Conservation (phyloP, 2,113 vertebrate species). For the Gnathonemus echidnorhynchus region DNA sequence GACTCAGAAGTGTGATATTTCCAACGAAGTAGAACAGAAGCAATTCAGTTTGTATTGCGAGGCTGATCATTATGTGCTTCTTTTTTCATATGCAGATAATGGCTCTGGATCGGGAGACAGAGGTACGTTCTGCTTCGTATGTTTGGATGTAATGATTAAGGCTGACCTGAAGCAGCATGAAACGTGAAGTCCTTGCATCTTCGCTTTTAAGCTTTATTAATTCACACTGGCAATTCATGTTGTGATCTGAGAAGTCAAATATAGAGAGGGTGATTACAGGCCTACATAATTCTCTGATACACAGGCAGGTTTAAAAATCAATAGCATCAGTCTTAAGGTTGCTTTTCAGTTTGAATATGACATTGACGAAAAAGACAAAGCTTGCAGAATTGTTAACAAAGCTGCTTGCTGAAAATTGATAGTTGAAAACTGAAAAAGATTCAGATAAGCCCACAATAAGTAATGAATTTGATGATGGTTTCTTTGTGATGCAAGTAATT, state of each 20-base stretch:
- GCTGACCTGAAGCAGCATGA: neutral
- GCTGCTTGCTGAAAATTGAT: neutral
- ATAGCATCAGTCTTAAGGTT: neutral
- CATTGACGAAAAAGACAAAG: neutral
- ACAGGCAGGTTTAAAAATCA: neutral
- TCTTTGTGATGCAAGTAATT: too few relatives aligned
- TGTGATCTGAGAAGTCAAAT: neutral
- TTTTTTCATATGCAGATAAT: constrained; percentile 60
- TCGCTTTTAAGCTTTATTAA: neutral
- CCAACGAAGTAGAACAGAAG: neutral
- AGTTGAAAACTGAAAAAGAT: neutral
- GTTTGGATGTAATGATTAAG: neutral
- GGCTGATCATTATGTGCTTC: neutral
- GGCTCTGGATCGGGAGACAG: constrained; percentile 85
- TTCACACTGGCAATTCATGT: neutral
- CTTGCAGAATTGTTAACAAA: neutral
- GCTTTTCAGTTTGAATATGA: neutral
- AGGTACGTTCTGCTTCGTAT: constrained; percentile 61
- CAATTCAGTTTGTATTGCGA: neutral
- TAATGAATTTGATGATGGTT: neutral
- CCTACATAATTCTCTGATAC: neutral
- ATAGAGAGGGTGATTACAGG: neutral
- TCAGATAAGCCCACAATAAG: neutral
- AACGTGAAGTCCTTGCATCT: neutral
- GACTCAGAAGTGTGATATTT: constrained; percentile 1